Evolutionary conservation across 2,113 vertebrate genomes (phyloP), one percentile per base, ranked within the genome.

Genomic region (Sander vitreus): DNA sequence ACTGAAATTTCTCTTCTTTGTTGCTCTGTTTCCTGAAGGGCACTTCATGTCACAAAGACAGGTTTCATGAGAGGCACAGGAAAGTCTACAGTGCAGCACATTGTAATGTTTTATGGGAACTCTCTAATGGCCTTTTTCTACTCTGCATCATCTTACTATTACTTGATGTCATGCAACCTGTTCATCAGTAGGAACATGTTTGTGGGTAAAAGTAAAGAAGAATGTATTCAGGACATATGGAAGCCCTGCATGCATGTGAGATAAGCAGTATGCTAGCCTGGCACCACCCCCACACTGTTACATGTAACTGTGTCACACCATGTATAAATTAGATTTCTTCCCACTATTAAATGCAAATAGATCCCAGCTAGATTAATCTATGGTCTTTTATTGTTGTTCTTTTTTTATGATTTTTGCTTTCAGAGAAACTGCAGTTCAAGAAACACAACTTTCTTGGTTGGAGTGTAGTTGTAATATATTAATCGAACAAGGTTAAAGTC

Each of bases 211-310:
- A 18, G 54, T 3, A 15, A 55, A 53, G 7, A 43, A 15, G 43
- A 48, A 65, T 73, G 16, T 63, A 48, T 67, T 39, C n/a, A 47
- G 19, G 54, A 72, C 89, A 89, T 93, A 93, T 87, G 89, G 88
- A 5, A 2, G 67, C 85, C 75, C 85, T 50, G 78, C 76, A 69
- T 81, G 85, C 30, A 23, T 83, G 84, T 80, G 78, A 63, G 73
- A 72, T 57, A 15, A 91, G 71, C 82, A 68, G 21, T 25, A 39
- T 79, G 81, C 57, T 66, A 72, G 43, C 51, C 57, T 66, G 75
- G 48, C 51, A 27, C 55, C 73, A 13, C 60, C 83, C 70, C 30
- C 70, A 8, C 73, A 51, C 65, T 65, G 43, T 21, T 55, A 43
- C 39, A 43, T 43, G 9, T 43, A 25, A 53, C 39, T 27, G 47